Conservation (phyloP, 2,888 invertebrate species). For the Lycaena phlaeas region DNA sequence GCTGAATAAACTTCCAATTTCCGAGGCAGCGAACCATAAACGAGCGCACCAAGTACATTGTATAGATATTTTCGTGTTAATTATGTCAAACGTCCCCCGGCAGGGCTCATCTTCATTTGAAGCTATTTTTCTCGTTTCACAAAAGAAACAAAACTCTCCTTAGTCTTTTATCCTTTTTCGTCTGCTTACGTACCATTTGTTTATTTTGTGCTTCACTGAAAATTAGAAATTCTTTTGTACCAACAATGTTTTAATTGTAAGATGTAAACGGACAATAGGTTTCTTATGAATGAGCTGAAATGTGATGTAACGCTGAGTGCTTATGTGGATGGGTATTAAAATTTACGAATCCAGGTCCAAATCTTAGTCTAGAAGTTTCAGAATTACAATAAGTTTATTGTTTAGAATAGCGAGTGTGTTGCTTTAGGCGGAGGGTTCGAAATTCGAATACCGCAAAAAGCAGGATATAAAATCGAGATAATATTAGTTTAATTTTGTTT, state of each 20-base stretch:
- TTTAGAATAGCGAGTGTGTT: too few relatives aligned
- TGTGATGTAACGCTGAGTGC: conserved; percentile 16
- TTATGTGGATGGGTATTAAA: background rate
- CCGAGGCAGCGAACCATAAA: background rate
- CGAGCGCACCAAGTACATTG: background rate
- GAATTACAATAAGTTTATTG: too few relatives aligned
- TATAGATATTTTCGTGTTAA: conserved; percentile 8
- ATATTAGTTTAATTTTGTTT: too few relatives aligned
- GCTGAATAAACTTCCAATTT: background rate
- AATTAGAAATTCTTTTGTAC: conserved; percentile 66
- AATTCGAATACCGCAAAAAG: too few relatives aligned
- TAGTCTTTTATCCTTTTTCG: conserved; percentile 43
- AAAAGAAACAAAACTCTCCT: conserved; percentile 38
- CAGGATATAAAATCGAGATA: too few relatives aligned
- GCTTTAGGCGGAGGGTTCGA: too few relatives aligned
- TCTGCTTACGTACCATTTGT: conserved; percentile 52
- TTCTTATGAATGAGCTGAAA: conserved; percentile 19
- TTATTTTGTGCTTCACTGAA: conserved; percentile 49
- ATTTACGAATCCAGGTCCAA: too few relatives aligned
- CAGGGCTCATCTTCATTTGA: conserved; percentile 13
- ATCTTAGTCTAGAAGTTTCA: too few relatives aligned
- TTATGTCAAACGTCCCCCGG: conserved; percentile 8
- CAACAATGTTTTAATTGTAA: conserved; percentile 51
- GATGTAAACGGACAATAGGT: conserved; percentile 43
- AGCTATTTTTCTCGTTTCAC: conserved; percentile 24